Conservation (phyloP, 2,888 invertebrate genomes). For the Hirtodrosophila alboralis region DNA sequence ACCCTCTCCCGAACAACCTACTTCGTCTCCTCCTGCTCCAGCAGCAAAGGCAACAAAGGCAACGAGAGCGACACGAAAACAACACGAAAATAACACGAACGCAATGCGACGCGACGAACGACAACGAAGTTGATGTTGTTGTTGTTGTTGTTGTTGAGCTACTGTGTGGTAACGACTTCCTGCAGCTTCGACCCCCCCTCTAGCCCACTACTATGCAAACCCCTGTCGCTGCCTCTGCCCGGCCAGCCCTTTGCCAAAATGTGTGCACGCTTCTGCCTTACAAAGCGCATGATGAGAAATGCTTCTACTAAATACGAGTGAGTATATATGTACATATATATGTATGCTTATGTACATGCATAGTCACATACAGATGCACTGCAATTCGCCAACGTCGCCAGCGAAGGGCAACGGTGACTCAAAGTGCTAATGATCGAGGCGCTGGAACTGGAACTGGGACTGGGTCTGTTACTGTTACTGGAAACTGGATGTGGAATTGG, state of each 20-base stretch:
- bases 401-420: constrained; percentile 55
- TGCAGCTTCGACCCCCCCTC: constrained; percentile 53
- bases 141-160: constrained; percentile 41
- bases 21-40: neutral
- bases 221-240: neutral
- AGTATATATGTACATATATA: neutral
- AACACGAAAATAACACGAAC: constrained; percentile 32
- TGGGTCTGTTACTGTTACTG: constrained; percentile 2
- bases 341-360: neutral
- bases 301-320: constrained; percentile 35
- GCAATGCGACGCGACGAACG: constrained; percentile 35
- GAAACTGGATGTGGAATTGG: constrained; percentile 34
- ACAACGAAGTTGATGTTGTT: constrained; percentile 24
- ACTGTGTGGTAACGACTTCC: constrained; percentile 67
- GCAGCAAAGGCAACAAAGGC: constrained; percentile 33
- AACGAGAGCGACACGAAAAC: constrained; percentile 23
- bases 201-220: neutral
- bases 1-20: too few relatives aligned
- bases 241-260: constrained; percentile 37
- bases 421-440: neutral
- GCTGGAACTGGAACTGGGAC: constrained; percentile 23
- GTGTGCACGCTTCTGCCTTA: constrained; percentile 28
- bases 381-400: constrained; percentile 33
- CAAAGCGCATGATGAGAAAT: constrained; percentile 36
- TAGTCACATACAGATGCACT: neutral